Evolutionary conservation across 2,797 vertebrate species (phyloP).

Genomic region (Nasua narica): DNA sequence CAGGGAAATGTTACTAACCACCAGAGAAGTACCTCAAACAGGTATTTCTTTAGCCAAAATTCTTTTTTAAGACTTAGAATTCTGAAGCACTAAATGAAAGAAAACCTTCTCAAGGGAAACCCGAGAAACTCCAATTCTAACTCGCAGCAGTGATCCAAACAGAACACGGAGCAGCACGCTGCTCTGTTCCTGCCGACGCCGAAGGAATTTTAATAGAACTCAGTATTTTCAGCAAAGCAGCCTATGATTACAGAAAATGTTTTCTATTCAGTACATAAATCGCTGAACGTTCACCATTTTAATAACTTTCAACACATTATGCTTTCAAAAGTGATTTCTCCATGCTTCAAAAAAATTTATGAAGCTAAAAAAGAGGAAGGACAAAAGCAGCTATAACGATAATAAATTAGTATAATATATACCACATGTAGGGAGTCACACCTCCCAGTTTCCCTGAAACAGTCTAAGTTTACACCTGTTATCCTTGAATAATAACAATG

Average conservation of each 20-base stretch:
- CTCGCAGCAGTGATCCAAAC: background rate
- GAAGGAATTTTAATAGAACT: background rate
- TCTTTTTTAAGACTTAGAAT: slow-evolving; percentile 7
- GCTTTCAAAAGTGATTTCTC: slow-evolving; percentile 40
- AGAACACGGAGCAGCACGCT: background rate
- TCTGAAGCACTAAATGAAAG: slow-evolving; percentile 9
- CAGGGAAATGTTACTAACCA: slow-evolving; percentile 25
- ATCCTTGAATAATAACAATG: background rate
- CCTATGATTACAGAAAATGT: background rate
- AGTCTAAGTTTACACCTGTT: background rate
- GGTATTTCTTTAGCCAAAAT: background rate
- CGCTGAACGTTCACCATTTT: slow-evolving; percentile 22
- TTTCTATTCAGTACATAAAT: background rate
- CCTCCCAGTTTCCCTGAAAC: background rate
- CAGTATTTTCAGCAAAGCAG: background rate
- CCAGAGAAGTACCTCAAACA: background rate
- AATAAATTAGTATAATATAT: background rate
- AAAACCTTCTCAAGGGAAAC: background rate
- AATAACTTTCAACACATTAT: slow-evolving; percentile 32
- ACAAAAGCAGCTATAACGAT: background rate
- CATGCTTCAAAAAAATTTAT: slow-evolving; percentile 4
- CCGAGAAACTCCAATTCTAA: slow-evolving; percentile 26
- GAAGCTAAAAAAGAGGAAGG: background rate
- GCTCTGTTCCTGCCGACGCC: background rate
- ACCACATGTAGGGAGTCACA: background rate